These are phyloP conservation scores for Oceanodroma leucorhoa DNA, from an alignment of 2,797 vertebrate genomes.

Conservation along the genomic window DNA sequence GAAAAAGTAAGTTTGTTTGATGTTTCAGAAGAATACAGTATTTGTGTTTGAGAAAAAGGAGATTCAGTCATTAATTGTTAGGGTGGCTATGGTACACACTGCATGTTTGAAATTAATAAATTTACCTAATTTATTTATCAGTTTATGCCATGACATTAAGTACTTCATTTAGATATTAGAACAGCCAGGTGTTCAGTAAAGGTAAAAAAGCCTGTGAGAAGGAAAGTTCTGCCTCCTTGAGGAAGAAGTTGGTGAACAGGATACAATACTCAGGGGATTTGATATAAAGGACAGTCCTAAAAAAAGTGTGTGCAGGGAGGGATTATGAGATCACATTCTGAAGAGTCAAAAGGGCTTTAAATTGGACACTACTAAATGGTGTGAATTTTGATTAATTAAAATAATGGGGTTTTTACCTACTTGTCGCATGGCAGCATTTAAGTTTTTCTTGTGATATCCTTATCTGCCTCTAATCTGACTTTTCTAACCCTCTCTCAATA, in stretches of 20 bases:
- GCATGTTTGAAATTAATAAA: not conserved
- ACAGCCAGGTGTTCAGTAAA: not conserved
- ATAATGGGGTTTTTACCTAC: not conserved
- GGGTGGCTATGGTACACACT: not conserved
- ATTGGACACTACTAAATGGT: not conserved
- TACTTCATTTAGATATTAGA: not conserved
- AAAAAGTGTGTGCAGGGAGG: not conserved
- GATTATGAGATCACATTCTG: not conserved
- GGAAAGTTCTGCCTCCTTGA: not conserved
- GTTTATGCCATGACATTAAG: not conserved
- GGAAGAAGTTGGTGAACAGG: not conserved
- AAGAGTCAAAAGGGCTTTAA: not conserved
- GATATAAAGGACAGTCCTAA: not conserved
- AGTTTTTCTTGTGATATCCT: not conserved
- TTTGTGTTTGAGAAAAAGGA: not conserved
- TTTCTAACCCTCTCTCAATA: not conserved
- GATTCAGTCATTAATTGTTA: not conserved
- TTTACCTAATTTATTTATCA: not conserved
- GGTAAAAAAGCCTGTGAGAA: not conserved
- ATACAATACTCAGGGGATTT: not conserved
- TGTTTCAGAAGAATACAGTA: not conserved
- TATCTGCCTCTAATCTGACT: not conserved
- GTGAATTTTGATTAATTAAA: not conserved
- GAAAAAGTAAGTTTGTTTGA: not conserved
- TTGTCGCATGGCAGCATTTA: not conserved